phyloP scores from a whole-genome alignment of 2,797 vertebrate genomes.

The Aphelocoma californica region DNA sequence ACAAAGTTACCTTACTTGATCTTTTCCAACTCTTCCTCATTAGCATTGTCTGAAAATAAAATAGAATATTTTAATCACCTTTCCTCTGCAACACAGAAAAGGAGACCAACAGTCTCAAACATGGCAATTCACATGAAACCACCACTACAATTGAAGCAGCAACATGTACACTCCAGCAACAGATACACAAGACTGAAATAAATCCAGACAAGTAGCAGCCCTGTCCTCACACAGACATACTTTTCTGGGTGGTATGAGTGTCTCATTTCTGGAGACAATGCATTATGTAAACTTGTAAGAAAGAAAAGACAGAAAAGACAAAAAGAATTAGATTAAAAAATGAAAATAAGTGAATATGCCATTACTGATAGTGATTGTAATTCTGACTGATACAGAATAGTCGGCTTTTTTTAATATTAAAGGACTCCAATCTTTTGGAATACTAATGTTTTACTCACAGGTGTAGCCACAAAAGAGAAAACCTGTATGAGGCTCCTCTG shows the following conservation, averaged over 20 bases:
- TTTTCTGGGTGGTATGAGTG: not conserved
- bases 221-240: not conserved
- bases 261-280: not conserved
- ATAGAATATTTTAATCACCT: constrained; percentile 90
- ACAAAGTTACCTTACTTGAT: constrained; percentile 99
- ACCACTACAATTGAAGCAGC: constrained; percentile 12
- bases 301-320: not conserved
- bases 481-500: not conserved
- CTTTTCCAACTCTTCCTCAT: constrained; percentile 99
- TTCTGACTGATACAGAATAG: not conserved
- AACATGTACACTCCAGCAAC: constrained; percentile 3
- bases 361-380: not conserved
- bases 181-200: not conserved
- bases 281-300: not conserved
- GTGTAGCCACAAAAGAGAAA: not conserved
- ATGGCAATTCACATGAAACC: constrained; percentile 22
- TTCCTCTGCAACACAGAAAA: constrained; percentile 59
- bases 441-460: not conserved
- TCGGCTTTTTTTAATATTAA: not conserved
- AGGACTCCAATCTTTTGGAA: accelerated
- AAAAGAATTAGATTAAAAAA: not conserved
- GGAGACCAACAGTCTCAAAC: constrained; percentile 23
- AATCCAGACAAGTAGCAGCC: not conserved
- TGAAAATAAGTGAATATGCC: not conserved
- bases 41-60: constrained; percentile 97